Evolutionary conservation across 2,113 vertebrate species (phyloP), one percentile per base, ranked within the genome.

Genomic region (Etheostoma spectabile): DNA sequence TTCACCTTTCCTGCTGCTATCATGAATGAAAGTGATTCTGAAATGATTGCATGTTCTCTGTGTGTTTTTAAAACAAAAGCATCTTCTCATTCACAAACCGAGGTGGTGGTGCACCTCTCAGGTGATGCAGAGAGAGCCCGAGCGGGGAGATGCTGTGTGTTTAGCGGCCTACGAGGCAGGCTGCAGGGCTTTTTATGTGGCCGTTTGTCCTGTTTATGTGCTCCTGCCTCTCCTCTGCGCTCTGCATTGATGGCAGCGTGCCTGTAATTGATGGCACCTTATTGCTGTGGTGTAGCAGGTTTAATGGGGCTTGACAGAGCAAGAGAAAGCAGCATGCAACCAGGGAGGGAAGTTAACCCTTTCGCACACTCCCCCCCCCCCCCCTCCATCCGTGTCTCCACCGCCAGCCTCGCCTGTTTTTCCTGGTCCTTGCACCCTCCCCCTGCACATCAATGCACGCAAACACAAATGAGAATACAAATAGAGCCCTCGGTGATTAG

Each of bases 251-350:
- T 94, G 92, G 94, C 92, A 73, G 92, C 82, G 73, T 53, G 92
- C 89, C 92, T 91, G 93, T 95, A 95, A 95, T 95, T 95, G 95
- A 95, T 95, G 94, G 94, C 87, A 91, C 92, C 93, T 94, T 95
- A 95, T 95, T 94, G 95, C 94, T 92, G 94, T 95, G 93, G 93
- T 93, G 93, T 92, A 93, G 94, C 92, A 91, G 93, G 93, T 94
- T 94, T 95, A 95, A 95, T 95, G 95, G 93, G 92, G 92, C 94
- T 93, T 94, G 93, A 95, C 94, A 91, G 91, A 91, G 93, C 93
- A 91, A 92, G 93, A 90, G 92, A 93, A 91, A 92, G 93, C 92
- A 86, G 91, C 93, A 82, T 87, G 91, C 92, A 85, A 73, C 89
- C 88, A 75, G 82, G 91, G 86, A 90, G 83, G 89, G 77, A 84